These are phyloP conservation scores for Hormaphis cornu DNA, from an alignment of 1,140 invertebrate genomes.

Conservation along the genomic window DNA sequence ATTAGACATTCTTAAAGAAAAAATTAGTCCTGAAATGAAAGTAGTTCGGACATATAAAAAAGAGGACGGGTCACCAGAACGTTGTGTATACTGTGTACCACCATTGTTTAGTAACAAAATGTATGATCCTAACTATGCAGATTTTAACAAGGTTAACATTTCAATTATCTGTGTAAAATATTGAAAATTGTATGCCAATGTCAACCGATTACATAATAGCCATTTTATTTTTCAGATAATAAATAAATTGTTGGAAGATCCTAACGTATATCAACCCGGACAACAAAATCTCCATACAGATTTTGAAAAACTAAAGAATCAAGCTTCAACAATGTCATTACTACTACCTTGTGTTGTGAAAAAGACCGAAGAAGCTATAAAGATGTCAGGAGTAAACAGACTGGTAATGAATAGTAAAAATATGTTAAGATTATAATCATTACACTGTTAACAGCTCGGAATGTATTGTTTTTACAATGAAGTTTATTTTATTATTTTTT, in stretches of 20 bases:
- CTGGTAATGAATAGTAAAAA: background rate
- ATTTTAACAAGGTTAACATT: background rate
- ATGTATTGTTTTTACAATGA: too few species aligned
- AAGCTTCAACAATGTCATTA: too few species aligned
- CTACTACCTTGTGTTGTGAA: background rate
- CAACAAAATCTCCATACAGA: too few species aligned
- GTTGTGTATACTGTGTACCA: background rate
- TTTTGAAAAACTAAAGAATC: too few species aligned
- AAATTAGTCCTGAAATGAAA: background rate
- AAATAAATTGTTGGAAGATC: background rate
- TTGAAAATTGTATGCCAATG: background rate
- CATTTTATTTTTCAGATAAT: background rate
- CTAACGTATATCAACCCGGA: too few species aligned
- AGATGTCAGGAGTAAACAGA: background rate
- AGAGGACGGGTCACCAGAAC: background rate
- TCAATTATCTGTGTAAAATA: background rate
- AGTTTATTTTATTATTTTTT: too few species aligned
- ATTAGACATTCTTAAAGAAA: background rate
- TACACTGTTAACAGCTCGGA: too few species aligned
- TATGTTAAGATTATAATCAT: too few species aligned
- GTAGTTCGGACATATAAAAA: slow-evolving; percentile 3
- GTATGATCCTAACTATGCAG: background rate
- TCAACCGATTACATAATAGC: background rate
- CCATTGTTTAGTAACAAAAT: background rate
- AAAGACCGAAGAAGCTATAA: background rate